Evolutionary conservation across 2,888 invertebrate species (phyloP).

Genomic region (Amiota minor): DNA sequence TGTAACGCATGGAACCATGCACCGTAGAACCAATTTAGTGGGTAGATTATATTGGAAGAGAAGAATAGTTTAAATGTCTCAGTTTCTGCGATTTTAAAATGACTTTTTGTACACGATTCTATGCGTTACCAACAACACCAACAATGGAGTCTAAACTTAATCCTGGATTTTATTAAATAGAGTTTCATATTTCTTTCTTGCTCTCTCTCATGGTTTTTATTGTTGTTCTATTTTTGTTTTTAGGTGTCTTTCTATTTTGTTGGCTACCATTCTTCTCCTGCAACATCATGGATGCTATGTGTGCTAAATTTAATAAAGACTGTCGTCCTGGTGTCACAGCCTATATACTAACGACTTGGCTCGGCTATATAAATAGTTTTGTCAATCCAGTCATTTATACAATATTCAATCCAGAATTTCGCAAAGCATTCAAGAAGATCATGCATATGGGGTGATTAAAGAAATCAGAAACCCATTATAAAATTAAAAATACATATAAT

Average conservation of each 20-base stretch:
- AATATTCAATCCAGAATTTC: slow-evolving; percentile 97
- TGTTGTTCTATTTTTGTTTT: slow-evolving; percentile 17
- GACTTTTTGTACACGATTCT: no score
- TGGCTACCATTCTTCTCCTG: slow-evolving; percentile 99
- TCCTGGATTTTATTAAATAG: no score
- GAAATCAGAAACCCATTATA: slow-evolving; percentile 32
- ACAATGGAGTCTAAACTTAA: no score
- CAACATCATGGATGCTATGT: slow-evolving; percentile 97
- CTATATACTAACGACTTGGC: slow-evolving; percentile 96
- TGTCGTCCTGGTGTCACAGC: slow-evolving; percentile 90
- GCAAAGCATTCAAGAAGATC: slow-evolving; percentile 97
- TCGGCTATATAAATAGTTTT: slow-evolving; percentile 97
- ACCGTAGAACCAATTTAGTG: no score
- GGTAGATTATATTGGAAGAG: no score
- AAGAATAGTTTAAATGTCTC: no score
- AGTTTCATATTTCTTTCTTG: background rate
- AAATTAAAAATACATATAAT: background rate
- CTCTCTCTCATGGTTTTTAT: background rate
- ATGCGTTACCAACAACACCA: no score
- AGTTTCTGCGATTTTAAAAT: no score
- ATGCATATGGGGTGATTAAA: slow-evolving; percentile 79
- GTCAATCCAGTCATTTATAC: slow-evolving; percentile 95
- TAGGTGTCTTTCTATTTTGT: slow-evolving; percentile 97
- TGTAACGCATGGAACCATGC: no score
- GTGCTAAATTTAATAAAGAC: slow-evolving; percentile 85